phyloP scores from a whole-genome alignment of 2,113 vertebrate species.

The Hyla sarda region DNA sequence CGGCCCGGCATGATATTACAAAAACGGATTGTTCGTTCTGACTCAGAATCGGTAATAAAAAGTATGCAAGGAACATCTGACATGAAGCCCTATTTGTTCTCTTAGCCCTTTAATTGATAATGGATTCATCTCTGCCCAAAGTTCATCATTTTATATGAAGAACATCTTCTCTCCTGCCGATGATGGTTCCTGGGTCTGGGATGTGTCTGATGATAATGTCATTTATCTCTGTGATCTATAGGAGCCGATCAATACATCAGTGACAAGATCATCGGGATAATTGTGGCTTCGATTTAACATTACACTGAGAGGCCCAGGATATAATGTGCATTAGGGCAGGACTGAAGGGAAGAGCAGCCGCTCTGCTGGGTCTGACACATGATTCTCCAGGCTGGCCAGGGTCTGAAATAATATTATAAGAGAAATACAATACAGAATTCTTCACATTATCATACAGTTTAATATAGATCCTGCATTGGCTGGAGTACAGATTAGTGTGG shows the following conservation, averaged over 20 bases:
- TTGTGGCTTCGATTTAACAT: slow-evolving; percentile 53
- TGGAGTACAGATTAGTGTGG: background rate
- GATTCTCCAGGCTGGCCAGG: too few species aligned
- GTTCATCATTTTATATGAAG: background rate
- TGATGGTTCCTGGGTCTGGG: background rate
- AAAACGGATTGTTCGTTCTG: too few species aligned
- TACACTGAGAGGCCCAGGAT: slow-evolving; percentile 24
- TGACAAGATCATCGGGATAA: slow-evolving; percentile 51
- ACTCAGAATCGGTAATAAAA: background rate
- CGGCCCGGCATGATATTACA: too few species aligned
- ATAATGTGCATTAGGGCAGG: slow-evolving; percentile 26
- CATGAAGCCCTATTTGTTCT: background rate
- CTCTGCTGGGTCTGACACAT: too few species aligned
- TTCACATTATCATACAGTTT: slow-evolving; percentile 16
- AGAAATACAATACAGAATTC: slow-evolving; percentile 27
- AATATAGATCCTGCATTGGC: background rate
- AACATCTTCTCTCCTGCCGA: background rate
- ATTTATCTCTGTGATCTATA: slow-evolving; percentile 47
- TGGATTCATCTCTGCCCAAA: background rate
- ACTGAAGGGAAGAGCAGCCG: background rate
- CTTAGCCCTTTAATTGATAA: background rate
- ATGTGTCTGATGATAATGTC: slow-evolving; percentile 39
- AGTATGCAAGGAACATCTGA: too few species aligned
- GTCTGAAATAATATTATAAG: slow-evolving; percentile 25
- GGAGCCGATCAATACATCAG: slow-evolving; percentile 41